A percentile compares a stretch with the other conserved stretches of the same genome.
phyloP scores from a whole-genome alignment of 2,797 vertebrate genomes.

The Buceros bicornis region DNA sequence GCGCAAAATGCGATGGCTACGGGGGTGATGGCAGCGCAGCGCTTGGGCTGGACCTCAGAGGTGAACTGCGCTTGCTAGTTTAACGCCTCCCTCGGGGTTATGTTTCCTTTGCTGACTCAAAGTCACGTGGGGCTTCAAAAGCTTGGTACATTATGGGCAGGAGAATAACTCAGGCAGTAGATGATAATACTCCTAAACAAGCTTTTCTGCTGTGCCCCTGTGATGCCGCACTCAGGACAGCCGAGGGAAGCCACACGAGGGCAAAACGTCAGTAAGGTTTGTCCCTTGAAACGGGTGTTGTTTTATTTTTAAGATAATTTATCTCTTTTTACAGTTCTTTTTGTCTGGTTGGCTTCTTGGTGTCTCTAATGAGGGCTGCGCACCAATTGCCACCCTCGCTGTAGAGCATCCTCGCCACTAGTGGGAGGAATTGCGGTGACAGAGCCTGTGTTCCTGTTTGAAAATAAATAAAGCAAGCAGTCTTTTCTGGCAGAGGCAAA shows the following conservation, averaged over 20 bases:
- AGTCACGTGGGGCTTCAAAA: neutral
- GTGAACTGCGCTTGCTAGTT: neutral
- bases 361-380: neutral
- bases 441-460: neutral
- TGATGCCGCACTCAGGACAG: neutral
- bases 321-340: neutral
- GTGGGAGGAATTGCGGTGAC: neutral
- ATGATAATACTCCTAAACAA: conserved; percentile 18
- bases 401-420: neutral
- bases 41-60: neutral
- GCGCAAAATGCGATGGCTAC: neutral
- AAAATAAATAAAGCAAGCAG: neutral
- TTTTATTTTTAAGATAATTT: conserved; percentile 8
- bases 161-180: neutral
- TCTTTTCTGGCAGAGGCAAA: neutral
- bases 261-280: neutral
- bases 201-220: conserved; percentile 10
- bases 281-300: neutral
- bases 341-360: neutral
- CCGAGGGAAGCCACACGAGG: neutral
- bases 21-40: neutral
- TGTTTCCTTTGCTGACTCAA: conserved; percentile 3
- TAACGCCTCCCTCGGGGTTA: neutral
- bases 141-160: neutral
- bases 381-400: neutral